phyloP scores from a whole-genome alignment of 2,797 vertebrate genomes.

The Leptodactylus fallax region DNA sequence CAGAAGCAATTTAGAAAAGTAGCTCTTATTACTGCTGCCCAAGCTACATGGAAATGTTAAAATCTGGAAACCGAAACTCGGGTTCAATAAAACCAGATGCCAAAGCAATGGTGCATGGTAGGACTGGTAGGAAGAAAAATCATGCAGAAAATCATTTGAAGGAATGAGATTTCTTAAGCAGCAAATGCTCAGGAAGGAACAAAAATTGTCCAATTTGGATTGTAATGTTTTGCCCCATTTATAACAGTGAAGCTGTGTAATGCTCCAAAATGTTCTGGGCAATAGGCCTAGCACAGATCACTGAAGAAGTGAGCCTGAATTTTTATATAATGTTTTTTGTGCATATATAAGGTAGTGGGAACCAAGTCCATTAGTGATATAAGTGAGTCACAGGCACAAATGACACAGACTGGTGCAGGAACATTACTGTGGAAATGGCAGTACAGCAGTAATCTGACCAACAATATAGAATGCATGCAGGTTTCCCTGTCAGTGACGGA shows the following conservation, averaged over 20 bases:
- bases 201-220: background rate
- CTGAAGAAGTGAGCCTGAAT: no score
- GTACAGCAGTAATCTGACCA: no score
- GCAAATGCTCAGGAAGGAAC: slow-evolving; percentile 1
- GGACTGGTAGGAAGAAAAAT: slow-evolving; percentile 3
- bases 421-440: no score
- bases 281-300: background rate
- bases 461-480: no score
- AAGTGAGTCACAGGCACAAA: no score
- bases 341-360: no score
- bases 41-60: slow-evolving; percentile 5
- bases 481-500: no score
- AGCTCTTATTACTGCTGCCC: background rate
- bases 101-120: background rate
- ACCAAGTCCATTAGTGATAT: no score
- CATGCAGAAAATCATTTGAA: slow-evolving; percentile 8
- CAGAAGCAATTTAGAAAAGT: background rate
- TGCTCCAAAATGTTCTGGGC: background rate
- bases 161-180: background rate
- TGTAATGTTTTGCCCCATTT: no score
- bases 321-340: no score
- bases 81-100: background rate
- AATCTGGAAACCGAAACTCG: slow-evolving; percentile 7
- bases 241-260: background rate
- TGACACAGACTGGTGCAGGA: no score